Evolutionary conservation across 2,888 invertebrate genomes (phyloP).

Genomic region (Tanytarsus gracilentus): DNA sequence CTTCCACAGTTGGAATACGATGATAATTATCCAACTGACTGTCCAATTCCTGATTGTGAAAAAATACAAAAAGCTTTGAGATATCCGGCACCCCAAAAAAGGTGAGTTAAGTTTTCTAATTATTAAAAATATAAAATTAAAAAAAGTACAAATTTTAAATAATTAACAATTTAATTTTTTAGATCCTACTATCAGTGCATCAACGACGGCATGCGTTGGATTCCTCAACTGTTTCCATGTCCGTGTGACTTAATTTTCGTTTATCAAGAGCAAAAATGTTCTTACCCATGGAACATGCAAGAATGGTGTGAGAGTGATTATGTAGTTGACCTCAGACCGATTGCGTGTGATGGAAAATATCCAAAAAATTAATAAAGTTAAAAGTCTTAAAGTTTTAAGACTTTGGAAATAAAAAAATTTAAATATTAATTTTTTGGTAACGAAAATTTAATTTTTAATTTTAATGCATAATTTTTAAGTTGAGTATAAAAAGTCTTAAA

Average conservation of each 20-base stretch:
- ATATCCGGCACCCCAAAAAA: neutral
- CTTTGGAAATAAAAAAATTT: too few species aligned
- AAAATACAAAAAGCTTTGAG: neutral
- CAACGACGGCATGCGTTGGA: neutral
- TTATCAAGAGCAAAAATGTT: neutral
- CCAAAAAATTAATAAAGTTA: too few species aligned
- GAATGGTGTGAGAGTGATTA: neutral
- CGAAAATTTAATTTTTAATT: too few species aligned
- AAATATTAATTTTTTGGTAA: too few species aligned
- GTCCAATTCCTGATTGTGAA: constrained; percentile 2
- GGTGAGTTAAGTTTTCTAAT: neutral
- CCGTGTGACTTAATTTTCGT: neutral
- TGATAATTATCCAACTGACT: neutral
- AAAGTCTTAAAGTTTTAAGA: too few species aligned
- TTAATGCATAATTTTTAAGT: too few species aligned
- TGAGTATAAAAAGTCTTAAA: too few species aligned
- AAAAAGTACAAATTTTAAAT: neutral
- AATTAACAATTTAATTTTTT: neutral
- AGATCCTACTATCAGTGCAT: neutral
- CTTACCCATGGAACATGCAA: neutral
- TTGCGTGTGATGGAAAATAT: neutral
- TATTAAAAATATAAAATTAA: neutral
- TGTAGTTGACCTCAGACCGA: neutral
- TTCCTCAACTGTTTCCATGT: neutral
- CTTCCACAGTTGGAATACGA: too few species aligned